Evolutionary conservation across 2,888 invertebrate genomes (phyloP), one percentile per base, ranked within the genome.

Genomic region (Ommatoiulus sabulosus): DNA sequence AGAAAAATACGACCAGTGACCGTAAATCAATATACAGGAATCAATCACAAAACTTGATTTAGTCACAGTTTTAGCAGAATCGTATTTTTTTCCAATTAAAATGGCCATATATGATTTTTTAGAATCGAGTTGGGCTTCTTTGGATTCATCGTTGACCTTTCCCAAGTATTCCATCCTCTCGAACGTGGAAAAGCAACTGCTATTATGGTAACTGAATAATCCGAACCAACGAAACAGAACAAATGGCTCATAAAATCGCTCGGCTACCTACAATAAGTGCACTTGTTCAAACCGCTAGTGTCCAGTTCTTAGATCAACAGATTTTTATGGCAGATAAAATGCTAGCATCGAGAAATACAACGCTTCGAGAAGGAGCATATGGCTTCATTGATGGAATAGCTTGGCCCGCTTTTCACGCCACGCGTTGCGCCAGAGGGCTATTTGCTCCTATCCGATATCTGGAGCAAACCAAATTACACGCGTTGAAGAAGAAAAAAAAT

Each of bases 261-360:
- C 72, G 20, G 72, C 7, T 24, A 72, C 72, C 72, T 72, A 72
- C 24, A 24, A 72, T 24, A 24, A 72, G 72, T 72, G n/a, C 72
- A 72, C 72, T 20, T 17, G 72, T 24, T 6, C 20, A 24, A 72
- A 20, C 72, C 72, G 24, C 72, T 72, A 72, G 72, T 72, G 72
- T 72, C 72, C 72, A 24, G 72, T 72, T 72, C 72, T 72, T 72
- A 72, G 72, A 72, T 72, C 72, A 72, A 72, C 72, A 72, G 72
- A 72, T 72, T 72, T 46, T 72, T 72, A 72, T 72, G 24, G 72
- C 24, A 72, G 72, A 72, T 72, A 72, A 72, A 72, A 72, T 17
- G 24, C 24, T 24, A 72, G 20, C 8, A 24, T 10, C 72, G 72
- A 72, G 24, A 20, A 24, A 6, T 24, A 72, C 24, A 20, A 72